Evolutionary conservation across 1,140 invertebrate genomes (phyloP).

Genomic region (Drosophila cardini): DNA sequence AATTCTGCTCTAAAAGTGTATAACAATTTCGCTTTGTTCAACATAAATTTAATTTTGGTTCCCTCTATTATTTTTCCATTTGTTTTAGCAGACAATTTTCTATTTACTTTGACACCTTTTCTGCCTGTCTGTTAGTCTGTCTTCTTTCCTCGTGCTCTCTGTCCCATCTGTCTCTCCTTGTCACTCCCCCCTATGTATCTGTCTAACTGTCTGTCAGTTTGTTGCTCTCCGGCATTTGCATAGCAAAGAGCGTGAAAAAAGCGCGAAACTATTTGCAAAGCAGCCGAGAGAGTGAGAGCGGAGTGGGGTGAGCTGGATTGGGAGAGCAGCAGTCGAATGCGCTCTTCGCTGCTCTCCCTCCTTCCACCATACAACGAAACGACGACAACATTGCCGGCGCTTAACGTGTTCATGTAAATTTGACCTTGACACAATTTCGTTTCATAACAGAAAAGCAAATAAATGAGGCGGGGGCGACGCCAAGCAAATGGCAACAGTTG

Average conservation of each 20-base stretch:
- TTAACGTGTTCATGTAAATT: slow-evolving; percentile 82
- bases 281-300: slow-evolving; percentile 35
- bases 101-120: slow-evolving; percentile 64
- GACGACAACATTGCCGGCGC: slow-evolving; percentile 47
- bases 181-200: background rate
- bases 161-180: background rate
- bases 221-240: slow-evolving; percentile 48
- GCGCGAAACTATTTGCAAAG: slow-evolving; percentile 57
- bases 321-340: slow-evolving; percentile 7
- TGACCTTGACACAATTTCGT: slow-evolving; percentile 81
- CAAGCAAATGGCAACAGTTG: slow-evolving; percentile 46
- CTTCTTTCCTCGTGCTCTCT: background rate
- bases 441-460: slow-evolving; percentile 80
- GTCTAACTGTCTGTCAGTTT: slow-evolving; percentile 29
- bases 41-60: slow-evolving; percentile 9
- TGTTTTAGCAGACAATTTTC: slow-evolving; percentile 43
- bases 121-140: slow-evolving; percentile 12
- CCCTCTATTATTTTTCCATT: slow-evolving; percentile 15
- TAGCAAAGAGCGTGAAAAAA: slow-evolving; percentile 44
- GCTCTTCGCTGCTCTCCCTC: background rate
- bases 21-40: background rate
- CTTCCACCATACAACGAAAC: background rate
- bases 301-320: background rate
- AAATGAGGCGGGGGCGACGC: slow-evolving; percentile 67
- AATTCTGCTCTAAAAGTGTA: slow-evolving; percentile 10